These are phyloP conservation scores for Xiphorhynchus elegans DNA, from an alignment of 2,113 vertebrate genomes.

Conservation along the genomic window DNA sequence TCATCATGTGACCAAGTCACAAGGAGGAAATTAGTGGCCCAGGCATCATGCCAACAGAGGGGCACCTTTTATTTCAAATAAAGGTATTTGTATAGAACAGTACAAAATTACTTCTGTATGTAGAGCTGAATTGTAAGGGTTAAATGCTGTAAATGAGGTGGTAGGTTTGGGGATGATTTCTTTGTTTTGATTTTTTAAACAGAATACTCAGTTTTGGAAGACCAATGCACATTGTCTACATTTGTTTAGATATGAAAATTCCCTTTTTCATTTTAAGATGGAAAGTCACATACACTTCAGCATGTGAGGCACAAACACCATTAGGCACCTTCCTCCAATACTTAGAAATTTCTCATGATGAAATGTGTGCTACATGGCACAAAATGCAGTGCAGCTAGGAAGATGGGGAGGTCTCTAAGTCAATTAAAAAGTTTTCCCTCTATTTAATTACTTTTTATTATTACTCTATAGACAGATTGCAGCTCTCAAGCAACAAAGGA, in stretches of 20 bases:
- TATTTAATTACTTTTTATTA: neutral
- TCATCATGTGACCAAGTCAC: neutral
- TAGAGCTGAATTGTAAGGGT: neutral
- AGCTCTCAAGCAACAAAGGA: constrained; percentile 41
- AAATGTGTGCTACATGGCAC: neutral
- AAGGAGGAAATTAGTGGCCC: neutral
- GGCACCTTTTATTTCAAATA: neutral
- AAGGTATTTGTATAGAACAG: neutral
- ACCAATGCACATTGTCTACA: neutral
- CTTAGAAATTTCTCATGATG: neutral
- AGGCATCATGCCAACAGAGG: neutral
- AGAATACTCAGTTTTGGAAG: neutral
- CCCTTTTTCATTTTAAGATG: neutral
- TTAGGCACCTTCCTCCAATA: neutral
- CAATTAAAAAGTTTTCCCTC: neutral
- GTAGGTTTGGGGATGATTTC: neutral
- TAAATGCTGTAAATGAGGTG: neutral
- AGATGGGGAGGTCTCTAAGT: neutral
- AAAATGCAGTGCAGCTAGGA: neutral
- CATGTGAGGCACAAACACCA: neutral
- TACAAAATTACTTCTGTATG: neutral
- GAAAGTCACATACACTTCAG: neutral
- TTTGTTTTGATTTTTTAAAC: neutral
- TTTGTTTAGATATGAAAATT: neutral
- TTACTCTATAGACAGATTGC: neutral